Evolutionary conservation across 2,113 vertebrate genomes (phyloP).

Genomic region (western clawed frog (Xenopus tropicalis)): UCB_Xtro_10.0 CM004448.2:34345001-34345500

Average conservation of each 20-base stretch:
- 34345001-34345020: too few relatives aligned
- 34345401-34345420: conserved; percentile 56
- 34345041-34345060: too few relatives aligned
- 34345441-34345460: conserved; percentile 57
- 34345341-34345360: not conserved
- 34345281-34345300: not conserved
- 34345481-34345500: too few relatives aligned
- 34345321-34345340: conserved; percentile 1
- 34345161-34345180: too few relatives aligned
- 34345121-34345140: too few relatives aligned
- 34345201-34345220: not conserved
- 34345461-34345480: too few relatives aligned
- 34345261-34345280: not conserved
- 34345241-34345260: not conserved
- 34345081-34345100: too few relatives aligned
- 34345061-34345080: too few relatives aligned
- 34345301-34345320: not conserved
- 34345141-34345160: too few relatives aligned
- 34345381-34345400: conserved; percentile 57
- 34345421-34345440: conserved; percentile 56
- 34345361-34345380: conserved; percentile 56
- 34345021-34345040: too few relatives aligned
- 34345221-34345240: conserved; percentile 5
- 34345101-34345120: too few relatives aligned
- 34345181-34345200: not conserved